Base-by-base conservation (phyloP, 2,113 vertebrate species). In the Callospermophilus lateralis region DNA sequence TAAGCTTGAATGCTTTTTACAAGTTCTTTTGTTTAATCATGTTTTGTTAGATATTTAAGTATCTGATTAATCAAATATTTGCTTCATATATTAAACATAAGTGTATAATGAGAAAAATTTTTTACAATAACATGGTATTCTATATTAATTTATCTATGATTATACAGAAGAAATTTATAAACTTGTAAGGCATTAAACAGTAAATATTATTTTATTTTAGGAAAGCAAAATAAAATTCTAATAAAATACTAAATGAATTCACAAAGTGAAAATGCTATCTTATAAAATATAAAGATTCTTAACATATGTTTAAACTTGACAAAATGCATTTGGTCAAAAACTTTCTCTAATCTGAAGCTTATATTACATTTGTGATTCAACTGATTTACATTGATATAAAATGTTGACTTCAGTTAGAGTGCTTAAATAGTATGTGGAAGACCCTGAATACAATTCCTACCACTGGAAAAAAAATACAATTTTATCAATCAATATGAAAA, bases 151-250 rank as follows among this genome's bases (percentile, higher is more conserved):
- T 39, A 74, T 32, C 70, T 93, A n/a, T 72, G 26, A 19, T 89
- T 17, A 93, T 32, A 58, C 26, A 72, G 24, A 84, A 83, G 2
- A 84, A 88, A 81, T 61, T 20, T 92, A 32, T 92, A 4, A 34
- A 68, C 16, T 51, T 61, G 73, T 45, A 83, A 20, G 2, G 22
- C 4, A 17, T 58, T 51, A 51, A 45, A 63, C 3, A 17, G 58
- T 37, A 51, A 53, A 63, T n/a, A 55, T 42, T 72, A 73, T 70
- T 74, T 65, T 63, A 26, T 63, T 73, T 10, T 74, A 24, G 13
- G 32, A 79, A 16, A 81, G 67, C 42, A 92, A 73, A 81, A 77
- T 39, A 92, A 73, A 81, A 77, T 39, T 93, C 42, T 34, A 88
- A 55, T 74, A 53, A 83, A 73, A 34, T 72, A 1, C 8, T 74